Evolutionary conservation across 2,888 invertebrate species (phyloP).

Genomic region (Iselma pallidipennis): DNA sequence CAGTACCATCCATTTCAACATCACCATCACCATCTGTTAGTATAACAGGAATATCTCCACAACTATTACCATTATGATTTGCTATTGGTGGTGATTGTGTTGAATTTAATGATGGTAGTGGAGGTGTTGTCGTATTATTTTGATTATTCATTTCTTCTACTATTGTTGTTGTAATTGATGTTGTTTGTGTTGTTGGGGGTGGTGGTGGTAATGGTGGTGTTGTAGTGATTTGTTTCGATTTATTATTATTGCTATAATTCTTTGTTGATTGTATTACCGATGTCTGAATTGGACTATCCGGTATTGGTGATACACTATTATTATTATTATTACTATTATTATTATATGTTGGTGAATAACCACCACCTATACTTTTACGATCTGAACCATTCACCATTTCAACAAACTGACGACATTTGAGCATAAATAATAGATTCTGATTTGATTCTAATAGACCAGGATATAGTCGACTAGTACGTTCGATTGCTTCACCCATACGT

Average conservation of each 20-base stretch:
- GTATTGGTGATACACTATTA: slow-evolving; percentile 46
- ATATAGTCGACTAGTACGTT: slow-evolving; percentile 84
- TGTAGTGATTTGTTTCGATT: slow-evolving; percentile 38
- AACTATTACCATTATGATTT: slow-evolving; percentile 31
- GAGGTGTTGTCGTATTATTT: slow-evolving; percentile 48
- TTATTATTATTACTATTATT: slow-evolving; percentile 24
- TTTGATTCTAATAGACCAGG: slow-evolving; percentile 92
- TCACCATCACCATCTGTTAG: slow-evolving; percentile 57
- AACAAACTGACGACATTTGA: slow-evolving; percentile 97
- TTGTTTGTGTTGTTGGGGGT: not conserved
- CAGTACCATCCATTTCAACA: slow-evolving; percentile 59
- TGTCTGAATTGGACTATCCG: slow-evolving; percentile 67
- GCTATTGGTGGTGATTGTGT: not conserved
- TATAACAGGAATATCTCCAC: slow-evolving; percentile 45
- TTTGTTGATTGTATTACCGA: slow-evolving; percentile 84
- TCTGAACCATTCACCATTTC: slow-evolving; percentile 97
- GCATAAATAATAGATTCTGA: slow-evolving; percentile 88
- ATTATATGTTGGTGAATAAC: slow-evolving; percentile 45
- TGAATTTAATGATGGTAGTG: slow-evolving; percentile 18
- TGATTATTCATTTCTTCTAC: slow-evolving; percentile 60
- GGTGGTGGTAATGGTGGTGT: slow-evolving; percentile 18
- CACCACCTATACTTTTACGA: slow-evolving; percentile 43
- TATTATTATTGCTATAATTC: slow-evolving; percentile 52
- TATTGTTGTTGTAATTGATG: slow-evolving; percentile 2
- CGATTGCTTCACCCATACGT: slow-evolving; percentile 94